Evolutionary conservation across 2,113 vertebrate genomes (phyloP).

Genomic region (Pterocles burchelli): DNA sequence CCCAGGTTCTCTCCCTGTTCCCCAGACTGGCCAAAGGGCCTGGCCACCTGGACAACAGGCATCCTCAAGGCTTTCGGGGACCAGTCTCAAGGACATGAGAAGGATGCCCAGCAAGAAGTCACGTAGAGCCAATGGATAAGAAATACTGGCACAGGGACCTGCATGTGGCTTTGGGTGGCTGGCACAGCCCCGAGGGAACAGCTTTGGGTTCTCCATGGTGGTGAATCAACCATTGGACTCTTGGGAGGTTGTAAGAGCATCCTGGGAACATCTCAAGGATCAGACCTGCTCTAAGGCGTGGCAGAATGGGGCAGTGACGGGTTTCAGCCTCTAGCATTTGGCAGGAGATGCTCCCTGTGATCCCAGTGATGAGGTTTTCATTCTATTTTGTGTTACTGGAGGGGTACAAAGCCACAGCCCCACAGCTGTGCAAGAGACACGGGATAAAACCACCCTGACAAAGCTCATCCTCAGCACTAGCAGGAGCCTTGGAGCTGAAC

Average conservation of each 20-base stretch:
- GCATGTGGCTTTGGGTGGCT: background rate
- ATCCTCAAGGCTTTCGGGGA: background rate
- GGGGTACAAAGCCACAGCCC: background rate
- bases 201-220: background rate
- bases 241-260: background rate
- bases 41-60: background rate
- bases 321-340: background rate
- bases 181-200: background rate
- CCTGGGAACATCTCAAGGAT: background rate
- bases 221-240: background rate
- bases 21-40: background rate
- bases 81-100: background rate
- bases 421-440: background rate
- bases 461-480: background rate
- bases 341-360: background rate
- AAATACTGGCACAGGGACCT: background rate
- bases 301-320: background rate
- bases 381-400: background rate
- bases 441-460: background rate
- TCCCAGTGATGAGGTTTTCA: background rate
- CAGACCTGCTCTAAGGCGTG: fast-evolving
- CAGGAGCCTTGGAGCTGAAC: background rate
- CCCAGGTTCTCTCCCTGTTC: background rate
- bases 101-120: background rate
- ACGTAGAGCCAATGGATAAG: background rate